A percentile compares a stretch with the other conserved stretches of the same genome.
Evolutionary conservation across 2,113 vertebrate genomes (phyloP).

Genomic region (Callionymus lyra): DNA sequence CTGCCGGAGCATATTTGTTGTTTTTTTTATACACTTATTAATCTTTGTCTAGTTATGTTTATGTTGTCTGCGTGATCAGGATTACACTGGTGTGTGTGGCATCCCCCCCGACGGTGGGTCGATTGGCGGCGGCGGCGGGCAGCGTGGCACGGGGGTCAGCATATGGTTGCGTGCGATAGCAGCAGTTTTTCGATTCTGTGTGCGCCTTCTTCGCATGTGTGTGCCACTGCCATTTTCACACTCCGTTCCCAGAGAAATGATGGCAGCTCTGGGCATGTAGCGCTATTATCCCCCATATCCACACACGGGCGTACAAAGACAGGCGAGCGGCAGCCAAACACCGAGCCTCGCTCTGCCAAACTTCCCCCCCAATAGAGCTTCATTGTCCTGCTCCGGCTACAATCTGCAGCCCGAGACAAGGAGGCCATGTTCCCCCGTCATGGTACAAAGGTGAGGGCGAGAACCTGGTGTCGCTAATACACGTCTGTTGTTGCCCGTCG

Average conservation of each 20-base stretch:
- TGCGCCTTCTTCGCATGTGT: constrained; percentile 57
- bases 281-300: constrained; percentile 78
- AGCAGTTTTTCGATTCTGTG: constrained; percentile 66
- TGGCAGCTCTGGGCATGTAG: constrained; percentile 85
- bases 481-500: constrained; percentile 36
- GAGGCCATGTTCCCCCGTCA: constrained; percentile 32
- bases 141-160: constrained; percentile 86
- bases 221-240: constrained; percentile 69
- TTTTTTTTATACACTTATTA: constrained; percentile 16
- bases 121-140: constrained; percentile 87
- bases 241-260: constrained; percentile 80
- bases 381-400: constrained; percentile 80
- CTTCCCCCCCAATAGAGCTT: constrained; percentile 83
- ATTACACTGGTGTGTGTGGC: constrained; percentile 40
- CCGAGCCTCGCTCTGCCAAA: constrained; percentile 70
- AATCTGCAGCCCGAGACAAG: constrained; percentile 71
- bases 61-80: constrained; percentile 30
- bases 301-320: constrained; percentile 34
- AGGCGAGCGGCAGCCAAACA: constrained; percentile 56
- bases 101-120: constrained; percentile 71
- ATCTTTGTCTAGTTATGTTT: constrained; percentile 26
- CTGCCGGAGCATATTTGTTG: background rate
- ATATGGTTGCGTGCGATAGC: constrained; percentile 96
- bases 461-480: constrained; percentile 46
- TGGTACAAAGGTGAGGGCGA: constrained; percentile 40